Percentiles rank a stretch among this genome's conserved stretches.
Conservation (phyloP, 2,797 vertebrate genomes). For the Sebastes dallii region DNA sequence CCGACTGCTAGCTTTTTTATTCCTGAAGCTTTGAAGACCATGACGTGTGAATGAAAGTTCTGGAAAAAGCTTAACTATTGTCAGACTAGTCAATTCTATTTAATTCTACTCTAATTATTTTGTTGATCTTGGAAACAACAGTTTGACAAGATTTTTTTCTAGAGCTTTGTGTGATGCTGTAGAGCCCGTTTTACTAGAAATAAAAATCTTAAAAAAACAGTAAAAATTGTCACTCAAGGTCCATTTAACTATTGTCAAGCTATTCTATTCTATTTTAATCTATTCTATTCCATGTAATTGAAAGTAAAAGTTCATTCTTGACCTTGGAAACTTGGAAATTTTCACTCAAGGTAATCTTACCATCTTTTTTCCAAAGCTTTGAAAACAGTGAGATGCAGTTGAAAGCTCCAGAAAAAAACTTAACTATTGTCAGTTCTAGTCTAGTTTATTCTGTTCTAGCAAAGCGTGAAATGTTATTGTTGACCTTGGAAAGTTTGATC, state of each 20-base stretch:
- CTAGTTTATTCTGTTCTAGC: not conserved
- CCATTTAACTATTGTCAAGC: too few species aligned
- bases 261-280: too few species aligned
- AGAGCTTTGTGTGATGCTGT: not conserved
- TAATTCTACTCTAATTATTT: not conserved
- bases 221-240: too few species aligned
- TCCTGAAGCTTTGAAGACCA: not conserved
- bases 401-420: not conserved
- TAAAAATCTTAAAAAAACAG: not conserved
- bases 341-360: too few species aligned
- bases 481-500: too few species aligned
- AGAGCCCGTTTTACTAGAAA: not conserved
- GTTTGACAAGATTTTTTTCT: not conserved
- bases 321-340: too few species aligned
- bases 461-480: too few species aligned
- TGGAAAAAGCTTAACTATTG: not conserved
- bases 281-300: too few species aligned
- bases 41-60: not conserved
- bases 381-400: not conserved
- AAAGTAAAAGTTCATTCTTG: too few species aligned
- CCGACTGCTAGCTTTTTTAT: not conserved
- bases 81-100: too few species aligned
- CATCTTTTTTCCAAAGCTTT: not conserved
- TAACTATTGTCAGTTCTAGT: too few species aligned
- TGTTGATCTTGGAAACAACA: not conserved